Evolutionary conservation across 2,888 invertebrate species (phyloP).

Genomic region (Pristionchus entomophagus): DNA sequence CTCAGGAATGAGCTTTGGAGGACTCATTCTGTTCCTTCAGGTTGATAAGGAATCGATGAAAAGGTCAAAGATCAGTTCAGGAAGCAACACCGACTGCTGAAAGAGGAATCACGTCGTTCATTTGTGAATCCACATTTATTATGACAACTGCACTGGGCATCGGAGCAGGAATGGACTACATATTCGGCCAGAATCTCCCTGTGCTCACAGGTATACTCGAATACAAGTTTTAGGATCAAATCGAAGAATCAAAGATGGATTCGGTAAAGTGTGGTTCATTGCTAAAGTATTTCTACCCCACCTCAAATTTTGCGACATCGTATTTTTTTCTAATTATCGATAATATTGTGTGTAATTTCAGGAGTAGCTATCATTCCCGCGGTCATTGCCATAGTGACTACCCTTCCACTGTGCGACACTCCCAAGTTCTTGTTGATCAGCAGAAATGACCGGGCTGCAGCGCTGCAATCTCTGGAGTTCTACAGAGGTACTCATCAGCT

Average conservation of each 20-base stretch:
- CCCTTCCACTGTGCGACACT: slow-evolving; percentile 62
- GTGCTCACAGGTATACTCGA: slow-evolving; percentile 41
- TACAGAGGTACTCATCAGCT: slow-evolving; percentile 62
- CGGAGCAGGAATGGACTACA: slow-evolving; percentile 62
- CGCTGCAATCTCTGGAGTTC: slow-evolving; percentile 55
- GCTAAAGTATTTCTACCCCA: too few species aligned
- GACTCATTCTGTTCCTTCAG: slow-evolving; percentile 65
- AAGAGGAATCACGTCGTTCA: slow-evolving; percentile 60
- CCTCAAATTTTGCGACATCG: too few species aligned
- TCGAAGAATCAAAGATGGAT: background rate
- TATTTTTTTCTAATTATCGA: background rate
- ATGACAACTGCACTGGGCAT: slow-evolving; percentile 63
- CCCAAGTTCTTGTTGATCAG: slow-evolving; percentile 65
- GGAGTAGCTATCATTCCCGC: slow-evolving; percentile 60
- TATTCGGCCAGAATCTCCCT: slow-evolving; percentile 49
- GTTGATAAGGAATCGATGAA: background rate
- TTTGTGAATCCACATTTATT: slow-evolving; percentile 62
- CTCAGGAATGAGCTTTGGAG: slow-evolving; percentile 64
- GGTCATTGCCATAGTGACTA: slow-evolving; percentile 58
- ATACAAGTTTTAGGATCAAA: background rate
- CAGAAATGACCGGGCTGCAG: slow-evolving; percentile 51
- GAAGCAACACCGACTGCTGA: slow-evolving; percentile 63
- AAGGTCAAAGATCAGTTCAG: slow-evolving; percentile 14
- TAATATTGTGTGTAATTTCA: background rate
- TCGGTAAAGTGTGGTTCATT: too few species aligned